Evolutionary conservation across 2,113 vertebrate genomes (phyloP).

Genomic region (Chaetodon trifascialis): DNA sequence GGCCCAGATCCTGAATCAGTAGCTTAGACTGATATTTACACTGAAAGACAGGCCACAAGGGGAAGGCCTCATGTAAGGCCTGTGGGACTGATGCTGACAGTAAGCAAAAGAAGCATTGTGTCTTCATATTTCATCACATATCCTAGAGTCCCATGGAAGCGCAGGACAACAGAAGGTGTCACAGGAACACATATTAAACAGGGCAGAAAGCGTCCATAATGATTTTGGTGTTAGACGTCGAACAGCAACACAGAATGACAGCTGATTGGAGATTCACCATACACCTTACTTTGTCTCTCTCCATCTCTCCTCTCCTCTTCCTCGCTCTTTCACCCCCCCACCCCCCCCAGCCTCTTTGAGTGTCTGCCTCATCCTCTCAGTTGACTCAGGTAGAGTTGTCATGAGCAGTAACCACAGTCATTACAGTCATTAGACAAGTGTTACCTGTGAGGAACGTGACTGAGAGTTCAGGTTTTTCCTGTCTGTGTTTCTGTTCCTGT

Average conservation of each 20-base stretch:
- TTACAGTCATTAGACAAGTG: conserved; percentile 35
- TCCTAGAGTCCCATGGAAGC: conserved; percentile 27
- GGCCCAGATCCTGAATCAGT: conserved; percentile 37
- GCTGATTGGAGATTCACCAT: conserved; percentile 43
- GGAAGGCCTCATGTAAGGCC: conserved; percentile 38
- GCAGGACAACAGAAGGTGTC: conserved; percentile 24
- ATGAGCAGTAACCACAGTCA: conserved; percentile 46
- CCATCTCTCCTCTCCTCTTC: background rate
- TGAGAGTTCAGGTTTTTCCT: conserved; percentile 46
- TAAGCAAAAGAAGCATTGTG: conserved; percentile 32
- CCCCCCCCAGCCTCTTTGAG: conserved; percentile 16
- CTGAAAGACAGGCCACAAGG: conserved; percentile 34
- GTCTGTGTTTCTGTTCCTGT: conserved; percentile 26
- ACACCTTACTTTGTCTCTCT: conserved; percentile 43
- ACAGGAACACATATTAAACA: conserved; percentile 6
- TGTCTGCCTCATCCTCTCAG: conserved; percentile 55
- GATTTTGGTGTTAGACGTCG: background rate
- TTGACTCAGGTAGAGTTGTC: conserved; percentile 75
- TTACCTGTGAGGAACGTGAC: conserved; percentile 49
- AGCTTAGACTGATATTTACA: conserved; percentile 50
- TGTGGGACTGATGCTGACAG: conserved; percentile 35
- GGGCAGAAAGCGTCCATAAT: background rate
- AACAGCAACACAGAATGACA: conserved; percentile 16
- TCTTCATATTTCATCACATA: conserved; percentile 48
- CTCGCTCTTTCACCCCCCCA: conserved; percentile 4